Evolutionary conservation across 2,888 invertebrate species (phyloP).

Genomic region (Helicoverpa assulta): DNA sequence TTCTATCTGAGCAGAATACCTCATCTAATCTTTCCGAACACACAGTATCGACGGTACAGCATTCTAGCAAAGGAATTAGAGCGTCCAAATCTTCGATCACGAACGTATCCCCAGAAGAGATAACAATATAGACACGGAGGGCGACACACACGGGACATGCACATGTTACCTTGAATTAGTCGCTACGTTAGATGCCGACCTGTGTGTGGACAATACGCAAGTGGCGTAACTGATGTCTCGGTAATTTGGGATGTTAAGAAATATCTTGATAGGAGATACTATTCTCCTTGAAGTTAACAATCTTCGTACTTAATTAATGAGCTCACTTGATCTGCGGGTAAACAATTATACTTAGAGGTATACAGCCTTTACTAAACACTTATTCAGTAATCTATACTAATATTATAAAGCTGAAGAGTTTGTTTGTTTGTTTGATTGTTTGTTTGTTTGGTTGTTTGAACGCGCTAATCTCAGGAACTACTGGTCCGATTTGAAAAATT

Average conservation of each 20-base stretch:
- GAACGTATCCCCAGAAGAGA: constrained; percentile 71
- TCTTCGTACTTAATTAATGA: no score
- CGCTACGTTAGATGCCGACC: constrained; percentile 25
- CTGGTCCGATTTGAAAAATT: no score
- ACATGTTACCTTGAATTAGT: constrained; percentile 46
- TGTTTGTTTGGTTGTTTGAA: no score
- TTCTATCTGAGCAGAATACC: neutral
- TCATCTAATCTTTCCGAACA: constrained; percentile 49
- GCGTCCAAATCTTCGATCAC: constrained; percentile 83
- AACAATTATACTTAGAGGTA: no score
- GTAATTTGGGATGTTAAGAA: neutral
- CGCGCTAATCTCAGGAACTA: no score
- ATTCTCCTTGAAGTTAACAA: neutral
- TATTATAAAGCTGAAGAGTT: no score
- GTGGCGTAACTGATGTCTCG: constrained; percentile 1
- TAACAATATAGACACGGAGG: constrained; percentile 64
- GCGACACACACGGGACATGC: constrained; percentile 57
- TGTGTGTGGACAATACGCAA: constrained; percentile 1
- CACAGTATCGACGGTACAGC: constrained; percentile 43
- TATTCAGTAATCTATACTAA: no score
- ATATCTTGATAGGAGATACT: neutral
- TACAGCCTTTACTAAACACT: no score
- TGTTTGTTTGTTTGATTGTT: no score
- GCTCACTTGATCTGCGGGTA: no score
- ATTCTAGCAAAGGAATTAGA: constrained; percentile 77